Base-by-base conservation (phyloP, 2,113 vertebrate genomes). In the Isichthys henryi region DNA sequence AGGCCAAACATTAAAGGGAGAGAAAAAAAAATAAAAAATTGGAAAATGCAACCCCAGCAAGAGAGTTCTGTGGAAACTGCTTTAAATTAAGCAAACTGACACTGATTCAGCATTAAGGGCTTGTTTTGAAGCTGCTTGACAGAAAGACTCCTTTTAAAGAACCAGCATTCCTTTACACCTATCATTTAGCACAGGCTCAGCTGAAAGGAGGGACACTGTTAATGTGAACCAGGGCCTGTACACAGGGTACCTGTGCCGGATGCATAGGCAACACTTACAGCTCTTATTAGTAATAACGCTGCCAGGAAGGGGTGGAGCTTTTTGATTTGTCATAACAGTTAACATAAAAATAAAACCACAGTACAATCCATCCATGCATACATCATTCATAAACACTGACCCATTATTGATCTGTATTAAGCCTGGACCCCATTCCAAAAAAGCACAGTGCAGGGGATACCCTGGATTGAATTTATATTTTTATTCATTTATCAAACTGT, bases 1-100 rank as follows among this genome's bases (percentile, higher is more conserved):
- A 49, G 82, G 90, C 11, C 56, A 89, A 90, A 88, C 77, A 87
- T 53, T 70, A 74, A 89, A 91, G 88, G 17, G 7, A 89, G 88
- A 88, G 87, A 84, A 70, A 17, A 39, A 90, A 48, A 91, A 48
- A 77, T 39, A 62, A 70, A 70, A 23, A 90, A 82, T 23, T 58
- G 52, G 7, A 56, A 58, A 88, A 70, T 70, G 62, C 62, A 70
- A 70, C 62, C 62, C n/a, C 62, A 70, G 62, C 31, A 80, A 80
- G 74, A 15, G 35, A 43, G 83, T 50, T 50, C 83, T 31, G 31
- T 58, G 35, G 46, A 66, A 70, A 88, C 31, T 2, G n/a, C 62
- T n/a, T 49, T 46, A 74, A 88, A 88, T 48, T 88, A 48, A 80
- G 74, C 74, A 80, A 80, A 85, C 39, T 45, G 21, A n/a, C 19